These are phyloP conservation scores for Euzophera pinguis DNA, from an alignment of 2,888 invertebrate genomes.

Conservation along the genomic window DNA sequence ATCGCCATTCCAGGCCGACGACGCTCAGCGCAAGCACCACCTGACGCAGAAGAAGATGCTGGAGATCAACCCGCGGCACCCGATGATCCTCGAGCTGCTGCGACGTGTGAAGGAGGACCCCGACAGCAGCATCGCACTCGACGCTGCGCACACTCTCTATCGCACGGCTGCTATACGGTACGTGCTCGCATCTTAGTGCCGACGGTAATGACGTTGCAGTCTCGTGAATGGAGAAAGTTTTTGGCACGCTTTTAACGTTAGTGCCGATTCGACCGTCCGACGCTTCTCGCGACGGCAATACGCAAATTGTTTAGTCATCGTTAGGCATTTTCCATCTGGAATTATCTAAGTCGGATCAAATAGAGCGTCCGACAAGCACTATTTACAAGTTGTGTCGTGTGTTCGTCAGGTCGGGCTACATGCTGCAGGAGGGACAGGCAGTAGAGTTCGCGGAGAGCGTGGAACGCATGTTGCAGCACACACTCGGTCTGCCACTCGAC, in stretches of 20 bases:
- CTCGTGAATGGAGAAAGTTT: no score
- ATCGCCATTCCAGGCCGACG: slow-evolving; percentile 93
- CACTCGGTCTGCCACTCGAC: slow-evolving; percentile 87
- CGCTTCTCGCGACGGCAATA: no score
- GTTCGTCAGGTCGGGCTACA: slow-evolving; percentile 89
- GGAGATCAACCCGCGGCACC: slow-evolving; percentile 98
- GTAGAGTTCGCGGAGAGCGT: slow-evolving; percentile 93
- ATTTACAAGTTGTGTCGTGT: no score
- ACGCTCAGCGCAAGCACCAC: slow-evolving; percentile 93
- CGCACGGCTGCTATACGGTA: slow-evolving; percentile 89
- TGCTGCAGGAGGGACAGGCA: slow-evolving; percentile 82
- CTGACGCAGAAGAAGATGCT: slow-evolving; percentile 96
- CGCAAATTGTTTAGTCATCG: no score
- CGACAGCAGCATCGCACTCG: slow-evolving; percentile 87
- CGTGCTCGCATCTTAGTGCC: slow-evolving; percentile 6
- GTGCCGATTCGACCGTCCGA: no score
- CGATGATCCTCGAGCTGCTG: slow-evolving; percentile 93
- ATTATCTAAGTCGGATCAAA: no score
- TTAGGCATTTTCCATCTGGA: no score
- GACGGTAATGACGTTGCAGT: no score
- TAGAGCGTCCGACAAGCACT: no score
- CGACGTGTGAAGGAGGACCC: slow-evolving; percentile 89
- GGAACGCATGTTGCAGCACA: slow-evolving; percentile 92
- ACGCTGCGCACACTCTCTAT: slow-evolving; percentile 94
- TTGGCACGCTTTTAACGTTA: no score